These are phyloP conservation scores for Anas acuta DNA, from an alignment of 2,797 vertebrate species.

Conservation along the genomic window DNA sequence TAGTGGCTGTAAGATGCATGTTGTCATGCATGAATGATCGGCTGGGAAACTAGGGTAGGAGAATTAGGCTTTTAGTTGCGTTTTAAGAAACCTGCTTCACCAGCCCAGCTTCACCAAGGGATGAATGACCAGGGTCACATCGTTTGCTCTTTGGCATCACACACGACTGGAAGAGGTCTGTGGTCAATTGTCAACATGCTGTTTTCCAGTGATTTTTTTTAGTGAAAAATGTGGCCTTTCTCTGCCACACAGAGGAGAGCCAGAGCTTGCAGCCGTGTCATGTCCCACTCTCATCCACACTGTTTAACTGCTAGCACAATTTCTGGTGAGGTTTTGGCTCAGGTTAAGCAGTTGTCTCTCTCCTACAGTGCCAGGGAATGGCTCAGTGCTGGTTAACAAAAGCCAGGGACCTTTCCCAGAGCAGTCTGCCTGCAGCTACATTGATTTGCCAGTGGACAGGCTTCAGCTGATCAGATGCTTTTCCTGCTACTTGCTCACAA, in stretches of 20 bases:
- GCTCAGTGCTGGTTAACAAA: neutral
- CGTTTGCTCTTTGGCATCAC: neutral
- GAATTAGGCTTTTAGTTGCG: neutral
- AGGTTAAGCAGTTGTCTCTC: neutral
- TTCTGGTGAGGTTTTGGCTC: neutral
- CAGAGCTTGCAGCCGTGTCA: neutral
- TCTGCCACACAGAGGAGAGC: neutral
- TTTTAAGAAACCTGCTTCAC: neutral
- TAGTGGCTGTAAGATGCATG: neutral
- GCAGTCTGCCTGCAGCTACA: neutral
- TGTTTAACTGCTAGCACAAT: neutral
- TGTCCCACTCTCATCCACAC: neutral
- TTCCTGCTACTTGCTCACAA: neutral
- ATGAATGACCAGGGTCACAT: neutral
- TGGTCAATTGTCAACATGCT: neutral
- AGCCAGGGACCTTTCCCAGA: neutral
- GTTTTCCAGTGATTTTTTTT: neutral
- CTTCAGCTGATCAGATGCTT: neutral
- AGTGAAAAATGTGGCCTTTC: neutral
- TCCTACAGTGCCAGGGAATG: neutral
- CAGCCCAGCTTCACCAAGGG: neutral
- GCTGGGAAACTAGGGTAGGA: neutral
- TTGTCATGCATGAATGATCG: neutral
- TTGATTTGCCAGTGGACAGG: neutral
- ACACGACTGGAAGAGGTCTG: neutral